Evolutionary conservation across 2,888 invertebrate species (phyloP), one percentile per base, ranked within the genome.

Genomic region (Eubasilissa splendida): DNA sequence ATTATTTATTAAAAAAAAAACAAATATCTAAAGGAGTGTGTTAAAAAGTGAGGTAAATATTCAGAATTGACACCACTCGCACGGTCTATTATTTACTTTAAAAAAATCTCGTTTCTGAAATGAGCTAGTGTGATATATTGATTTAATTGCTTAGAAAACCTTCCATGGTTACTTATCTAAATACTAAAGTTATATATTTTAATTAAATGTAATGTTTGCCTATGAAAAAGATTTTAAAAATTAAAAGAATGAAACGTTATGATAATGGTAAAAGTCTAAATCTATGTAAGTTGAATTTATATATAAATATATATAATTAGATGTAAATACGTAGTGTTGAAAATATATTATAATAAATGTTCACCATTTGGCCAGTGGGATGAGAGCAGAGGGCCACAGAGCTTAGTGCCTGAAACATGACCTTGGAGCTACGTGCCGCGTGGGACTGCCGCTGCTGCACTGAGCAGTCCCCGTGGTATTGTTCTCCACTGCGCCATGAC

Each of bases 51-150:
- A 56, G 58, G 9, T 58, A 31, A 56, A 58, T 50, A 68, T n/a
- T 22, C 22, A 73, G 50, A 75, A 60, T 52, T 75, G 75, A 60
- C 75, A 60, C 60, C 59, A 50, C 60, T 14, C 9, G 59, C 75
- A 76, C 52, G 33, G 31, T 66, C 63, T 76, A 81, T 76, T 78
- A 66, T 83, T 80, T 83, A 82, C 77, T 81, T 83, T 82, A 77
- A 81, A 79, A 79, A 81, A 82, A 83, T 80, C 84, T 84, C 84
- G 83, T 84, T 84, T 84, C 53, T 81, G 80, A 84, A 84, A 83
- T 84, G 84, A 82, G 84, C 78, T 84, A 84, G 84, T 84, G 84
- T 84, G 84, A 84, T 84, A 83, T 83, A 83, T 79, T 82, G 82
- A 80, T 81, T 83, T 82, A 84, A 80, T 78, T 82, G 76, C 71